phyloP scores from a whole-genome alignment of 2,888 invertebrate genomes.

The Ichneumon xanthorius region DNA sequence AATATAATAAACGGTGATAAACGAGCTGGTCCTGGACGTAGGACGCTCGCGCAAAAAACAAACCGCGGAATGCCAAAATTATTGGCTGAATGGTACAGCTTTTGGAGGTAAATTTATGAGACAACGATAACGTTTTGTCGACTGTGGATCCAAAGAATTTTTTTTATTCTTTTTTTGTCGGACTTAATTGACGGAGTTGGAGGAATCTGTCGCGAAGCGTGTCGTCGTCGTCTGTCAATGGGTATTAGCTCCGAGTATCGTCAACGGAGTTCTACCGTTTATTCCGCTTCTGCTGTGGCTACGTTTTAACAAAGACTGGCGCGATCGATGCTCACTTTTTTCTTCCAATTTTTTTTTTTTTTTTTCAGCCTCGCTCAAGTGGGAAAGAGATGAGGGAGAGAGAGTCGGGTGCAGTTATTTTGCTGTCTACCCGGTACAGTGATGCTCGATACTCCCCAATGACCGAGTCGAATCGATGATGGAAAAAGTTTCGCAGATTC shows the following conservation, averaged over 20 bases:
- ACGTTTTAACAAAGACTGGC: constrained; percentile 59
- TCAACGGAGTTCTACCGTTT: constrained; percentile 25
- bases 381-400: constrained; percentile 37
- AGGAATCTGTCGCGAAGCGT: neutral
- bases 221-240: neutral
- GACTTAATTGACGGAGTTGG: neutral
- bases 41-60: neutral
- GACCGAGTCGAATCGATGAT: constrained; percentile 78
- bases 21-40: neutral
- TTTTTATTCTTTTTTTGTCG: neutral
- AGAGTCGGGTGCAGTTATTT: constrained; percentile 40
- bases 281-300: constrained; percentile 28
- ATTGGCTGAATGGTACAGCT: neutral
- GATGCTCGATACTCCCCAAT: constrained; percentile 74
- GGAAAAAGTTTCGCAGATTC: constrained; percentile 80
- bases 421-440: constrained; percentile 28
- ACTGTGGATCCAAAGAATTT: neutral
- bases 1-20: neutral
- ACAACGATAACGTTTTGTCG: neutral
- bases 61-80: neutral
- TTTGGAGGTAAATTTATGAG: neutral
- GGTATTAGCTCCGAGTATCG: constrained; percentile 1
- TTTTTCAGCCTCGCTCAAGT: constrained; percentile 7
- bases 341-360: constrained; percentile 9
- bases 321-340: constrained; percentile 29